Conservation (phyloP, 2,888 invertebrate genomes). For the Mimas tiliae region DNA sequence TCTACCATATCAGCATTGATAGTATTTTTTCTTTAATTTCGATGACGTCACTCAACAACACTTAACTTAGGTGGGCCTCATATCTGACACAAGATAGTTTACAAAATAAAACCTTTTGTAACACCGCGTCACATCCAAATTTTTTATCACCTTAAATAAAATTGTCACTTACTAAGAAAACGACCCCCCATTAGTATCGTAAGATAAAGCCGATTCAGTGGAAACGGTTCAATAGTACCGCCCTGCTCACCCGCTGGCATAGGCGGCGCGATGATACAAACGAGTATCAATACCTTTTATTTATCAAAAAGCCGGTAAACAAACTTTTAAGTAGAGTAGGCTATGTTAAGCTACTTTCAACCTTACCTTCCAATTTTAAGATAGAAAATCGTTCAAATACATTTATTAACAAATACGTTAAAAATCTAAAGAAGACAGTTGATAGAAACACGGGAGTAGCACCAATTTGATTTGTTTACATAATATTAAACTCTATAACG, state of each 20-base stretch:
- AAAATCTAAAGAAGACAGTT: not conserved
- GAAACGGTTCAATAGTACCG: slow-evolving; percentile 72
- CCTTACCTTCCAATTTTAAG: not conserved
- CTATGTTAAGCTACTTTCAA: not conserved
- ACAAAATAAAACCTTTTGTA: slow-evolving; percentile 1
- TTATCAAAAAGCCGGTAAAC: slow-evolving; percentile 24
- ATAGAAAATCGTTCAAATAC: not conserved
- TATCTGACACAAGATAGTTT: not conserved
- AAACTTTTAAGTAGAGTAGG: slow-evolving; percentile 4
- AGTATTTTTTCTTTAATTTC: not conserved
- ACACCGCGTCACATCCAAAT: not conserved
- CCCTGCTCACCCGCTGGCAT: slow-evolving; percentile 59
- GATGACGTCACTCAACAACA: not conserved
- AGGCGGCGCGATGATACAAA: slow-evolving; percentile 48
- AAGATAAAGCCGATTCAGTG: slow-evolving; percentile 44
- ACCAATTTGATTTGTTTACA: not conserved
- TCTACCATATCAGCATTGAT: slow-evolving; percentile 2
- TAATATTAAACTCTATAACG: not conserved
- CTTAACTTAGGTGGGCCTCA: not conserved
- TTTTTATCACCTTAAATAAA: slow-evolving; percentile 24
- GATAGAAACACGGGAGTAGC: not conserved
- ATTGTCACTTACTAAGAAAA: slow-evolving; percentile 17
- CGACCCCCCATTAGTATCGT: slow-evolving; percentile 25
- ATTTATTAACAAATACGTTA: not conserved
- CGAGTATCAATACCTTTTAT: slow-evolving; percentile 29